Evolutionary conservation across 2,113 vertebrate species (phyloP).

Genomic region (Lampris incognitus): DNA sequence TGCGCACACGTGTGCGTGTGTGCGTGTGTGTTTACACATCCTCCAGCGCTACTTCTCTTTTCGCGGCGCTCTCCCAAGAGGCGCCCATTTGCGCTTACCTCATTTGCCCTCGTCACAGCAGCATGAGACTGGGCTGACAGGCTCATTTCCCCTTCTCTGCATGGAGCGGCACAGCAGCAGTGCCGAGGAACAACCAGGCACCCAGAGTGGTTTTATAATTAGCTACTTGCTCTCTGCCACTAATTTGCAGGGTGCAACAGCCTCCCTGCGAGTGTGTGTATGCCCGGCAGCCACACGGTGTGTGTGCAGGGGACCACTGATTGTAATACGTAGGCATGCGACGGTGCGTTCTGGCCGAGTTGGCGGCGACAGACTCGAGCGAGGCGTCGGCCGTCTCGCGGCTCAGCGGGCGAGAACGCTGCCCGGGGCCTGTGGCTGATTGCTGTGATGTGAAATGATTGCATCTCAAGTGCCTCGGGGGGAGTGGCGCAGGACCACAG

Average conservation of each 20-base stretch:
- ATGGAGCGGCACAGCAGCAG: conserved; percentile 68
- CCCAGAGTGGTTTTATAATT: conserved; percentile 81
- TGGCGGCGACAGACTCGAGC: conserved; percentile 30
- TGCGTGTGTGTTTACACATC: conserved; percentile 61
- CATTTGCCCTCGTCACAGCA: conserved; percentile 81
- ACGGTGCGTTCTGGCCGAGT: conserved; percentile 35
- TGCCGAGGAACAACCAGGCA: conserved; percentile 59
- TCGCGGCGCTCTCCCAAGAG: conserved; percentile 60
- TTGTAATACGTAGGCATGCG: conserved; percentile 58
- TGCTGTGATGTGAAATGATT: conserved; percentile 82
- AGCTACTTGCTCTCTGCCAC: conserved; percentile 74
- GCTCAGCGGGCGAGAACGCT: conserved; percentile 78
- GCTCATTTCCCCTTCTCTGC: conserved; percentile 78
- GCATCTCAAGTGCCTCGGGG: conserved; percentile 63
- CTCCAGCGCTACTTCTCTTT: conserved; percentile 52
- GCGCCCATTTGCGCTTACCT: conserved; percentile 70
- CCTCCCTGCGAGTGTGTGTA: conserved; percentile 40
- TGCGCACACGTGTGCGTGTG: no score
- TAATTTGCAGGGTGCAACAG: conserved; percentile 58
- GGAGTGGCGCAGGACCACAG: conserved; percentile 47
- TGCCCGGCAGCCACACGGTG: conserved; percentile 40
- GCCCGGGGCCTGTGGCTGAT: conserved; percentile 73
- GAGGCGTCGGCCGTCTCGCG: conserved; percentile 51
- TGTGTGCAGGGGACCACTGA: conserved; percentile 44
- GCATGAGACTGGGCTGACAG: conserved; percentile 77